Evolutionary conservation across 2,113 vertebrate genomes (phyloP), one percentile per base, ranked within the genome.

Genomic region (Chlorodrepanis virens): DNA sequence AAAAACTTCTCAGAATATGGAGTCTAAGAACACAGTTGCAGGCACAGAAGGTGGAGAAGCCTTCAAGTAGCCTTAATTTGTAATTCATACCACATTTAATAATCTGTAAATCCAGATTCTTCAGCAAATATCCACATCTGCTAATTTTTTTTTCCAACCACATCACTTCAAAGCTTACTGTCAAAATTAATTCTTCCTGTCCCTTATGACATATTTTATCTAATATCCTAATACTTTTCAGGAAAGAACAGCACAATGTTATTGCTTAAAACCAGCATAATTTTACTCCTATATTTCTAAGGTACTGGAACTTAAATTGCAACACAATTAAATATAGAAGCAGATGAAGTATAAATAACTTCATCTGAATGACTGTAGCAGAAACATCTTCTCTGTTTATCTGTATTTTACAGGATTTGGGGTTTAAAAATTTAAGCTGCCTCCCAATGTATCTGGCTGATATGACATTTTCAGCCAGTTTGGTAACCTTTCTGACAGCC

Each of bases 321-420:
- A 91, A 52, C 42, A 63, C 33, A 95, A 82, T 84, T 93, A 94
- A 96, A 95, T 85, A 95, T 57, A 94, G 90, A 86, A 65, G 35
- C 28, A 75, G 67, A 74, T 67, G 14, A 88, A 77, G n/a, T 70
- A 92, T 64, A 96, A 94, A 88, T 94, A 96, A 68, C 70, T 69
- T 71, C n/a, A 92, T 59, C 20, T 61, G 59, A 83, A 86, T 76
- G 20, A 76, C 45, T 83, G 29, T 2, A 63, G 52, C 40, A 93
- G 71, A 89, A 94, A 52, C 21, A 61, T 60, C 45, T 89, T 86
- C 57, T 40, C 21, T 12, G 2, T 42, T 76, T 57, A 57, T n/a
- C 47, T 74, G 33, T 11, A 54, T 64, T 84, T 92, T 35, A 68
- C 4, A 74, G 29, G 60, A 88, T 70, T 74, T 74, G 7, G 7